Conservation (phyloP, 2,113 vertebrate genomes). For the Circaetus cinerascens region DNA sequence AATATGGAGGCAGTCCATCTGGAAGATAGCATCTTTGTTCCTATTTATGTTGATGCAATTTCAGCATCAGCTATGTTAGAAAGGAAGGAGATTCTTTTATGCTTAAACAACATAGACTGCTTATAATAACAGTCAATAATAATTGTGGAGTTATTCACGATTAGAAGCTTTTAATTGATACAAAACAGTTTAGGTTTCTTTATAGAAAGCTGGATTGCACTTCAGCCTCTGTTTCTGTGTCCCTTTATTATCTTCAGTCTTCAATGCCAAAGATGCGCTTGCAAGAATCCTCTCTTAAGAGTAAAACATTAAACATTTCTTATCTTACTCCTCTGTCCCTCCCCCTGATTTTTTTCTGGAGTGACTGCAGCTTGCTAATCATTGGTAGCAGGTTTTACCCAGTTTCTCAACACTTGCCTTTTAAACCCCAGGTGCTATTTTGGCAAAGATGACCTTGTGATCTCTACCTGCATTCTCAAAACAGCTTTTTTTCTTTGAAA, state of each 20-base stretch:
- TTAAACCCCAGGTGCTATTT: background rate
- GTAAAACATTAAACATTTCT: slow-evolving; percentile 1
- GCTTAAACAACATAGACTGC: background rate
- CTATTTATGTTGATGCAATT: background rate
- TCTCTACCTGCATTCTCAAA: background rate
- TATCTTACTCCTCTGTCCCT: background rate
- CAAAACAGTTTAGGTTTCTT: background rate
- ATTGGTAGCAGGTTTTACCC: background rate
- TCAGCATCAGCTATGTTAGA: background rate
- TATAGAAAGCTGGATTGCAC: background rate
- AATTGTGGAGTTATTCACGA: background rate
- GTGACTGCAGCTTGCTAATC: background rate
- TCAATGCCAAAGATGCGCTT: background rate
- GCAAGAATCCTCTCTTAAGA: background rate
- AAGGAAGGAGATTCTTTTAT: background rate
- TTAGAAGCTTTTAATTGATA: background rate
- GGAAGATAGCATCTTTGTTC: background rate
- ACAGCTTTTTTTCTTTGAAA: background rate
- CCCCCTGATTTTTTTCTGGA: background rate
- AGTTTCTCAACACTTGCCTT: background rate
- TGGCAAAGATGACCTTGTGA: background rate
- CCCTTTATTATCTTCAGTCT: background rate
- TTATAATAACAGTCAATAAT: background rate
- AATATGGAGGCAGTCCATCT: background rate
- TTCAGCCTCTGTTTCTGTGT: background rate